Evolutionary conservation across 2,888 invertebrate species (phyloP).

Genomic region (Lasius platythorax): DNA sequence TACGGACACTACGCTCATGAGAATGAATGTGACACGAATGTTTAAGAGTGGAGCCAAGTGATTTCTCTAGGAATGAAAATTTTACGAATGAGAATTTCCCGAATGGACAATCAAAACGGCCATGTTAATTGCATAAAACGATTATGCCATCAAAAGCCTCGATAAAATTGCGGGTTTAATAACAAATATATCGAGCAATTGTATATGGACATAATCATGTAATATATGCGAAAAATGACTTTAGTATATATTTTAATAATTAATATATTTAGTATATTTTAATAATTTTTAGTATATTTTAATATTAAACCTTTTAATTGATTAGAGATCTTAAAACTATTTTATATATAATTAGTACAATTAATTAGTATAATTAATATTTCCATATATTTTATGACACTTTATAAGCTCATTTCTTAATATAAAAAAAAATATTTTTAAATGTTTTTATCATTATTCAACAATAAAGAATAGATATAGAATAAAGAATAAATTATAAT

Average conservation of each 20-base stretch:
- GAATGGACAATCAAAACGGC: not conserved
- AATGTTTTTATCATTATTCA: not conserved
- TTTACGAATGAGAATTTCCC: not conserved
- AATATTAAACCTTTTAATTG: not conserved
- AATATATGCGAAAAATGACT: not conserved
- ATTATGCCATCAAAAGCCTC: not conserved
- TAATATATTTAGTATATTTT: too few relatives aligned
- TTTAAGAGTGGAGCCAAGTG: conserved; percentile 1
- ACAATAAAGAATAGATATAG: not conserved
- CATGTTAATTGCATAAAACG: conserved; percentile 1
- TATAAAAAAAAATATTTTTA: not conserved
- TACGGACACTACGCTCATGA: conserved; percentile 2
- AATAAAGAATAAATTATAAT: too few relatives aligned
- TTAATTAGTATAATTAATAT: not conserved
- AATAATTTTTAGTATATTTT: not conserved
- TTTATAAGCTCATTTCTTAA: not conserved
- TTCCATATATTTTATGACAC: not conserved
- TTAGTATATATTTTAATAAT: too few relatives aligned
- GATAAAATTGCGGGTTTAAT: not conserved
- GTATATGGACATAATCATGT: too few relatives aligned
- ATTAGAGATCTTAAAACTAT: not conserved
- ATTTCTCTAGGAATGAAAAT: not conserved
- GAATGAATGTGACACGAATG: conserved; percentile 5
- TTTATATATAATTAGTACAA: not conserved
- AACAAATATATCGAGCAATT: not conserved